Evolutionary conservation across 2,797 vertebrate genomes (phyloP), one percentile per base, ranked within the genome.

Genomic region (Arrhamphus sclerolepis): DNA sequence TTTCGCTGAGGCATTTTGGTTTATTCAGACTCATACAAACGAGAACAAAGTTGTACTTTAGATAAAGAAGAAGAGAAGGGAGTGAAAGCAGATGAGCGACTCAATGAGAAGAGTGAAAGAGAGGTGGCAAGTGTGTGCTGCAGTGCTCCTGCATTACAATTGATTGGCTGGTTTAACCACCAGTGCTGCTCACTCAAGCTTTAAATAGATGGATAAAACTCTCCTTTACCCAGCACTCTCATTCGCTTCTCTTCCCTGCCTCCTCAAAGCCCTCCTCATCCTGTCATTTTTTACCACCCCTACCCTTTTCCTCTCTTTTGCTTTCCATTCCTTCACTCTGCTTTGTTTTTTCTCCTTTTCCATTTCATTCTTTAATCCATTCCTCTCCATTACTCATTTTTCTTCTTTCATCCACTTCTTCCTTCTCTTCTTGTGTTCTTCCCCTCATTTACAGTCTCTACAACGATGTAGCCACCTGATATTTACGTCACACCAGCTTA

Each of bases 131-230:
- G 66, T 66, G 66, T 63, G 75, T 85, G 78, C 83, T 83, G 87
- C 86, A 86, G 78, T 76, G 75, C 73, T 81, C 59, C 77, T 76
- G 81, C 84, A 89, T 86, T 81, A 78, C 81, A 82, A 85, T 87
- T 83, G 82, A 89, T 87, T 84, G 81, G 71, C 80, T 82, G 70
- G 65, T 87, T 85, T 84, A 87, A 84, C 78, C 41, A 70, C 71
- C 75, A 73, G 22, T 73, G 85, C 83, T 84, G 83, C 79, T 86
- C 82, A 82, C 66, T 81, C 77, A 69, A 68, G 80, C 83, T 80
- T 84, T 85, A 84, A 86, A 88, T 85, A 78, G 83, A 83, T 80
- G 83, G 77, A 80, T 87, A 73, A 86, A 86, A 84, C 82, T 79
- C 66, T 82, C 70, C 80, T 72, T 76, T 73, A 66, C 56, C 68